These are phyloP conservation scores for Staurois parvus DNA, from an alignment of 2,797 vertebrate species.

Conservation along the genomic window DNA sequence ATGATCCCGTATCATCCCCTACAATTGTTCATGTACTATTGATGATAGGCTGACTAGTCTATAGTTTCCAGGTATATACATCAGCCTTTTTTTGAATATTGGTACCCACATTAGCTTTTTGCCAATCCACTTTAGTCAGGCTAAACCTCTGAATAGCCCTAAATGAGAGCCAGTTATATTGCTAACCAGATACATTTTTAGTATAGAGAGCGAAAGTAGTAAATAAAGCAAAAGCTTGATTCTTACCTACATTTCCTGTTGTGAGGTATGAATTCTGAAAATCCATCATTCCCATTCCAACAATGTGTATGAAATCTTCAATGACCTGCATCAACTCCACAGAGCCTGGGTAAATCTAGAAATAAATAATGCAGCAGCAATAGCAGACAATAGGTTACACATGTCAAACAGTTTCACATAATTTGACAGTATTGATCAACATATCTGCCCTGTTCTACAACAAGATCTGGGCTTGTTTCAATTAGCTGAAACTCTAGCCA, in stretches of 20 bases:
- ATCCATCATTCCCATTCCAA: conserved; percentile 99
- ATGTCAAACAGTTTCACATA: conserved; percentile 14
- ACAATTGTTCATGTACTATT: too few species aligned
- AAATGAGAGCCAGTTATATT: too few species aligned
- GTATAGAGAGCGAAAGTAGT: background rate
- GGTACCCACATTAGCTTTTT: too few species aligned
- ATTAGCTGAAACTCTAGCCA: too few species aligned
- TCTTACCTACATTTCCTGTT: conserved; percentile 99
- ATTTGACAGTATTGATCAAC: background rate
- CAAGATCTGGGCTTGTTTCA: too few species aligned
- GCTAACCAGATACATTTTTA: background rate
- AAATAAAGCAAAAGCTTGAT: conserved; percentile 67
- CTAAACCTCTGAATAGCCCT: too few species aligned
- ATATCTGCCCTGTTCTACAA: background rate
- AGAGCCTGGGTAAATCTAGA: conserved; percentile 94
- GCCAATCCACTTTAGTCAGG: too few species aligned
- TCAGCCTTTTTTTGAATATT: too few species aligned
- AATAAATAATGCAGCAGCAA: conserved; percentile 40
- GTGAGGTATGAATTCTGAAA: conserved; percentile 99
- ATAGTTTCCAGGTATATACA: too few species aligned
- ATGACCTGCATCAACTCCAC: conserved; percentile 99
- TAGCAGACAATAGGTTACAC: conserved; percentile 56
- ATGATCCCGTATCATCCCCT: too few species aligned
- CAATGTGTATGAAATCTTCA: conserved; percentile 99
- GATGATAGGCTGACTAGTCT: too few species aligned